phyloP scores from a whole-genome alignment of 2,113 vertebrate species.

The human (Homo sapiens) region GRCh38 chr2:227633001-227633500 shows the following conservation, averaged over 20 bases:
- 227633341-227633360: background rate
- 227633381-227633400: background rate
- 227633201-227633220: background rate
- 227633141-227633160: background rate
- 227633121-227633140: background rate
- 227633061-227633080: slow-evolving; percentile 89
- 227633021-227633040: slow-evolving; percentile 88
- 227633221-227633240: background rate
- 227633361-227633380: background rate
- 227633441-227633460: background rate
- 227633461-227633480: too few relatives aligned
- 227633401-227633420: background rate
- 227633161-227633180: background rate
- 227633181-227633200: background rate
- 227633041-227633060: slow-evolving; percentile 87
- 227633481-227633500: too few relatives aligned
- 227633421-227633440: background rate
- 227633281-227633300: background rate
- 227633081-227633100: slow-evolving; percentile 87
- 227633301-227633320: background rate
- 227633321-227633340: background rate
- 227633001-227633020: slow-evolving; percentile 87
- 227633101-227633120: slow-evolving; percentile 87
- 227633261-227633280: background rate
- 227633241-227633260: background rate